Percentiles rank a stretch among this genome's conserved stretches.
Conservation (phyloP, 2,888 invertebrate genomes). For the Spisula subtruncata region DNA sequence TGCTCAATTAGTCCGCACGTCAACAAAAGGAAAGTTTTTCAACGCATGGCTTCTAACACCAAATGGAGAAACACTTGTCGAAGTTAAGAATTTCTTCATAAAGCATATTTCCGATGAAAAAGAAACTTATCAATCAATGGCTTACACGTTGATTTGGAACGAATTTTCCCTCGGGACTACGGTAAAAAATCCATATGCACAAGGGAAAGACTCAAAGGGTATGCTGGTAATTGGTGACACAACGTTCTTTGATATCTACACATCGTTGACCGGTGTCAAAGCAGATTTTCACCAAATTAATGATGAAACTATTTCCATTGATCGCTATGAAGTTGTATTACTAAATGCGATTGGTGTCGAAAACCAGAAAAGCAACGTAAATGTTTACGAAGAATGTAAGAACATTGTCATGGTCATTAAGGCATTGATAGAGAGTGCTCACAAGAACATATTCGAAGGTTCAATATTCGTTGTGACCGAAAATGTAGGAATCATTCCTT, state of each 20-base stretch:
- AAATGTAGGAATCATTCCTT: background rate
- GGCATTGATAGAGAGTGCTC: background rate
- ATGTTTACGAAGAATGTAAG: background rate
- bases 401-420: background rate
- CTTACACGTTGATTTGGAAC: background rate
- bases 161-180: background rate
- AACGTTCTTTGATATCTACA: background rate
- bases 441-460: background rate
- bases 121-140: background rate
- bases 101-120: background rate
- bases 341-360: background rate
- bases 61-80: conserved; percentile 70
- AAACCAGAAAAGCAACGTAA: background rate
- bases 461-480: conserved; percentile 53
- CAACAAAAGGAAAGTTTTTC: conserved; percentile 56
- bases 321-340: background rate
- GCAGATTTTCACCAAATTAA: background rate
- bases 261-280: background rate
- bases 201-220: background rate
- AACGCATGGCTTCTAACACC: conserved; percentile 67
- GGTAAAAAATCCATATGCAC: background rate
- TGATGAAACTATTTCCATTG: background rate
- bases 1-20: conserved; percentile 60
- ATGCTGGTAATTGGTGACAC: background rate
- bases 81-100: background rate